A percentile compares a stretch with the other conserved stretches of the same genome.
Evolutionary conservation across 2,113 vertebrate species (phyloP).

Genomic region (Trematocara stigmaticum): DNA sequence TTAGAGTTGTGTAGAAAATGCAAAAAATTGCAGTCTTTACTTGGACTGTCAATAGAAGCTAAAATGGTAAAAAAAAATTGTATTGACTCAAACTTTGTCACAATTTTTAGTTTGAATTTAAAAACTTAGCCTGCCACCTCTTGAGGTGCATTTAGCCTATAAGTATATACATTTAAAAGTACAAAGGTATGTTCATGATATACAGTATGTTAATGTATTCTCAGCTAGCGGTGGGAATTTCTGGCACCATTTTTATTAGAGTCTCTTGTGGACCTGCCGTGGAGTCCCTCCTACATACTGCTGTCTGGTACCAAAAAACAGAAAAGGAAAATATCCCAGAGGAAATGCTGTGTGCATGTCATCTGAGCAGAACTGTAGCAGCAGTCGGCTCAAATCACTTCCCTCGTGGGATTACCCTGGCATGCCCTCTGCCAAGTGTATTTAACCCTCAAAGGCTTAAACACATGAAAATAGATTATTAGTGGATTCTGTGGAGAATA

Average conservation of each 20-base stretch:
- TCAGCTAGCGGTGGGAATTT: background rate
- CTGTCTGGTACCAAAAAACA: background rate
- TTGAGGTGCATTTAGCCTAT: background rate
- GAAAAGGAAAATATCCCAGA: background rate
- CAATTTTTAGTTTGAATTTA: background rate
- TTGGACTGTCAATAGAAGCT: background rate
- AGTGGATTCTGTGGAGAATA: slow-evolving; percentile 13
- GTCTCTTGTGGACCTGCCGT: background rate
- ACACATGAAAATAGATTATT: slow-evolving; percentile 46
- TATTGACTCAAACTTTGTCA: background rate
- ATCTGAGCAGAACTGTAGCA: slow-evolving; percentile 10
- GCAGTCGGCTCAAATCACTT: slow-evolving; percentile 12
- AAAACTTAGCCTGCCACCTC: background rate
- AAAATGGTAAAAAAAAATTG: background rate
- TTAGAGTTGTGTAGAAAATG: background rate
- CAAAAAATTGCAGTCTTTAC: background rate
- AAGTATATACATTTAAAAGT: background rate
- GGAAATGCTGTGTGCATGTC: slow-evolving; percentile 14
- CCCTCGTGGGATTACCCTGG: slow-evolving; percentile 16
- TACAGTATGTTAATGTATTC: slow-evolving; percentile 5
- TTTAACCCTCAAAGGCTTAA: slow-evolving; percentile 60
- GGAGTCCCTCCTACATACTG: background rate
- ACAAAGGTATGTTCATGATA: background rate
- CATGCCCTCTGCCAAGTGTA: slow-evolving; percentile 29
- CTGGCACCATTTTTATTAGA: slow-evolving; percentile 26